Evolutionary conservation across 2,797 vertebrate species (phyloP).

Genomic region (Tachyglossus aculeatus): DNA sequence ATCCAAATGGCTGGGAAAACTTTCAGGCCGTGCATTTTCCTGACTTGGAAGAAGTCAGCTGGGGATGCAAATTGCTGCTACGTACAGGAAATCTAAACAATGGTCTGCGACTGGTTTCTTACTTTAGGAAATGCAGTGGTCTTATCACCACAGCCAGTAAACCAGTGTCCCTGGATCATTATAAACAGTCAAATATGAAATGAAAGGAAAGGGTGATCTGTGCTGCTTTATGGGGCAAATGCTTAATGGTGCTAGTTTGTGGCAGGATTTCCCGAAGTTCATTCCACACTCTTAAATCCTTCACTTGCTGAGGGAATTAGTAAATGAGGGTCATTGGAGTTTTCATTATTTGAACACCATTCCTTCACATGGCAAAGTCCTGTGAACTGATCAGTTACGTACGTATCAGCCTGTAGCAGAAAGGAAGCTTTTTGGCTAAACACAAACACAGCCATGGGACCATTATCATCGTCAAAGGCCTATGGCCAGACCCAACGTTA

Average conservation of each 20-base stretch:
- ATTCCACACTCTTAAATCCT: background rate
- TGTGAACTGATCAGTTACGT: too few species aligned
- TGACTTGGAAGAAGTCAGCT: conserved; percentile 42
- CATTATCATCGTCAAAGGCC: too few species aligned
- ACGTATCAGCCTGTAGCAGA: too few species aligned
- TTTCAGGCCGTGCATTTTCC: conserved; percentile 33
- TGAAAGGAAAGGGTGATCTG: background rate
- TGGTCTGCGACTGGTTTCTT: conserved; percentile 35
- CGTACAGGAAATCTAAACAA: conserved; percentile 43
- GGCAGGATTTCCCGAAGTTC: too few species aligned
- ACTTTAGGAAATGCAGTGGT: conserved; percentile 43
- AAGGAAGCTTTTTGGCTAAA: too few species aligned
- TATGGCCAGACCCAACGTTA: too few species aligned
- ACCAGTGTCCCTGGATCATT: background rate
- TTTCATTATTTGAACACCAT: background rate
- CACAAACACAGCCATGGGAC: too few species aligned
- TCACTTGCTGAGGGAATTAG: background rate
- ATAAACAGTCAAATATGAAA: conserved; percentile 41
- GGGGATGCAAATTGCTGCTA: conserved; percentile 43
- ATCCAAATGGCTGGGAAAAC: conserved; percentile 5
- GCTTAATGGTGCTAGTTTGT: background rate
- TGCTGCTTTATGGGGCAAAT: conserved; percentile 1
- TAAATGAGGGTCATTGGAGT: background rate
- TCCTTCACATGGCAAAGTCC: too few species aligned
- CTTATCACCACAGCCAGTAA: conserved; percentile 29